These are phyloP conservation scores for Pyrgilauda ruficollis DNA, from an alignment of 2,113 vertebrate genomes.

Conservation along the genomic window DNA sequence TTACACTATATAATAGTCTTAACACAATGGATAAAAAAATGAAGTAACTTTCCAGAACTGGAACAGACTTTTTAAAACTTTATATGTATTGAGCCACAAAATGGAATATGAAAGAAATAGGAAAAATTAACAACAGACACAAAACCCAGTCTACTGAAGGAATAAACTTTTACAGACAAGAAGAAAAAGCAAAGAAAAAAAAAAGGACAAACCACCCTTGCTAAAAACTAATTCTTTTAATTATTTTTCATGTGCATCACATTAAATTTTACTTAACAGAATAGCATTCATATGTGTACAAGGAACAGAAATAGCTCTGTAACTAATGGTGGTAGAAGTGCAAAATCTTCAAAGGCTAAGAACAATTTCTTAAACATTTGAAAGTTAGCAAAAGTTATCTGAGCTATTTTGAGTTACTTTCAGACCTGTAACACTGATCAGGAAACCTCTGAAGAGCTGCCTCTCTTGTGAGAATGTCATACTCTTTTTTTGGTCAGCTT, in stretches of 20 bases:
- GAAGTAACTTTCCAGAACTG: background rate
- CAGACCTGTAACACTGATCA: background rate
- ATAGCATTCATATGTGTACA: background rate
- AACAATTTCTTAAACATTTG: background rate
- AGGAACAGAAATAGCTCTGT: background rate
- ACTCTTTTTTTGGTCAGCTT: background rate
- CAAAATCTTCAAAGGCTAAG: background rate
- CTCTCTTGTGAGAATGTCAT: background rate
- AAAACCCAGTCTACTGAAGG: background rate
- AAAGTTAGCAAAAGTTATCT: background rate
- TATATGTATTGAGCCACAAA: background rate
- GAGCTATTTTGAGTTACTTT: background rate
- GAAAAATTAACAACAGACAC: conserved; percentile 15
- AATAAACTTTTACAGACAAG: conserved; percentile 1
- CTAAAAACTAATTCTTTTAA: conserved; percentile 3
- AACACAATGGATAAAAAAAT: background rate
- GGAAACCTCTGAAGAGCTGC: background rate
- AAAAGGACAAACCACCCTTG: background rate
- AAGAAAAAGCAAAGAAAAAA: background rate
- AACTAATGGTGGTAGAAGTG: background rate
- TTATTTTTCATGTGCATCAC: conserved; percentile 2
- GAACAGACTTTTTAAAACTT: background rate
- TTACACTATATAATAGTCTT: background rate
- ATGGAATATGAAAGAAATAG: background rate
- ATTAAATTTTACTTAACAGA: conserved; percentile 6